Conservation (phyloP, 2,113 vertebrate species). For the Lonchura striata region DNA sequence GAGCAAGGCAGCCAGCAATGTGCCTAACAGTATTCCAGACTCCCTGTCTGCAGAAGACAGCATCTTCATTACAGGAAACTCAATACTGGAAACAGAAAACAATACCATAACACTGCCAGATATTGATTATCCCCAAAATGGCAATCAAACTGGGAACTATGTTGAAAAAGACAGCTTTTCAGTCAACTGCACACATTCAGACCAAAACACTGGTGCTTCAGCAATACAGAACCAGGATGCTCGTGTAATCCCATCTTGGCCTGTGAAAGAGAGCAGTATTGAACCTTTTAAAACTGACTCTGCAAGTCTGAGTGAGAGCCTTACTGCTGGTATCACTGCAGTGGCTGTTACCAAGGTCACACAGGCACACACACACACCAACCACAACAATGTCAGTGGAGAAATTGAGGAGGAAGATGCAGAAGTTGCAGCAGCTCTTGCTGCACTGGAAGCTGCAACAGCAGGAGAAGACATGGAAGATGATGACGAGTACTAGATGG, state of each 20-base stretch:
- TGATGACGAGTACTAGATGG: conserved; percentile 67
- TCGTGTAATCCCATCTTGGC: background rate
- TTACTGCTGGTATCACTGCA: background rate
- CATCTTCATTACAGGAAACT: background rate
- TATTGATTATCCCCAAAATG: background rate
- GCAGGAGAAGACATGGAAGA: conserved; percentile 81
- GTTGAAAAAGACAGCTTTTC: background rate
- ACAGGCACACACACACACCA: background rate
- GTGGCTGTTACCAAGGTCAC: background rate
- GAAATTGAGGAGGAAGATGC: conserved; percentile 74
- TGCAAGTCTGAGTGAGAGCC: background rate
- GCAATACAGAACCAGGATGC: background rate
- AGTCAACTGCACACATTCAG: background rate
- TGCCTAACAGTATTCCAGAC: background rate
- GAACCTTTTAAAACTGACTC: background rate
- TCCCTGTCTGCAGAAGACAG: background rate
- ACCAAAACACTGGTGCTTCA: background rate
- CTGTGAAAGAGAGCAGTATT: background rate
- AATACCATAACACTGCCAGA: background rate
- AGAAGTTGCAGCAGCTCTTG: conserved; percentile 90
- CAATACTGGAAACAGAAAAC: background rate
- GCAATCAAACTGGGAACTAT: background rate
- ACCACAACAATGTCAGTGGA: background rate
- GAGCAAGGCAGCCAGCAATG: background rate
- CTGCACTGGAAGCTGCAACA: conserved; percentile 90